Evolutionary conservation across 1,140 invertebrate genomes (phyloP).

Genomic region (Drosophila prosaltans): DNA sequence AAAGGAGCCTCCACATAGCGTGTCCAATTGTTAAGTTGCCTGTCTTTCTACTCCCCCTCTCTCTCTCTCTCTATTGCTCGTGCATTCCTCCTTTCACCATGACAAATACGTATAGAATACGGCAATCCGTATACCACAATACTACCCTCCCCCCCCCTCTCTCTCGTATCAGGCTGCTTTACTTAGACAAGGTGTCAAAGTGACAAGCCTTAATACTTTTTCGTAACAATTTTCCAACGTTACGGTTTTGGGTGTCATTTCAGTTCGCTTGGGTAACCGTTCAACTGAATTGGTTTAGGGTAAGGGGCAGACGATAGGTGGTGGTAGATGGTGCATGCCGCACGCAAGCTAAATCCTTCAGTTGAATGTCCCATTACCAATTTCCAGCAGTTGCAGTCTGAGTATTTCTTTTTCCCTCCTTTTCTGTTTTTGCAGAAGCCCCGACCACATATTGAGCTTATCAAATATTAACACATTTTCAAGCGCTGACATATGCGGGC

Average conservation of each 20-base stretch:
- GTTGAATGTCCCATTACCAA: conserved; percentile 20
- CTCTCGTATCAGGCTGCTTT: background rate
- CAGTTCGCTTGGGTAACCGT: conserved; percentile 28
- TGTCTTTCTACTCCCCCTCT: background rate
- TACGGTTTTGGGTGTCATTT: conserved; percentile 67
- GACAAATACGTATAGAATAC: conserved; percentile 8
- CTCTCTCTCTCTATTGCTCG: background rate
- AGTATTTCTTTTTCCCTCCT: background rate
- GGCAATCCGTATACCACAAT: background rate
- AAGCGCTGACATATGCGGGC: conserved; percentile 68
- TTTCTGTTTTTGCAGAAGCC: conserved; percentile 20
- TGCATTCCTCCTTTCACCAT: background rate
- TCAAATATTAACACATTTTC: conserved; percentile 81
- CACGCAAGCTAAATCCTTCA: conserved; percentile 51
- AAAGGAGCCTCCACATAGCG: conserved; percentile 21
- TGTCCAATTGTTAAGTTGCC: conserved; percentile 38
- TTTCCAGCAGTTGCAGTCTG: conserved; percentile 17
- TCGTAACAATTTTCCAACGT: conserved; percentile 67
- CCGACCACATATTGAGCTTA: conserved; percentile 78
- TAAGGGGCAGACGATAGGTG: background rate
- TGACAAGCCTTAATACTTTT: conserved; percentile 79
- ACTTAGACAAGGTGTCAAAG: conserved; percentile 67
- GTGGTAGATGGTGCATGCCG: conserved; percentile 47
- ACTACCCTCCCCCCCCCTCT: background rate
- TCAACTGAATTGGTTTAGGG: background rate